A percentile compares a stretch with the other conserved stretches of the same genome.
These are phyloP conservation scores for Eleginops maclovinus DNA, from an alignment of 2,113 vertebrate genomes.

Conservation along the genomic window DNA sequence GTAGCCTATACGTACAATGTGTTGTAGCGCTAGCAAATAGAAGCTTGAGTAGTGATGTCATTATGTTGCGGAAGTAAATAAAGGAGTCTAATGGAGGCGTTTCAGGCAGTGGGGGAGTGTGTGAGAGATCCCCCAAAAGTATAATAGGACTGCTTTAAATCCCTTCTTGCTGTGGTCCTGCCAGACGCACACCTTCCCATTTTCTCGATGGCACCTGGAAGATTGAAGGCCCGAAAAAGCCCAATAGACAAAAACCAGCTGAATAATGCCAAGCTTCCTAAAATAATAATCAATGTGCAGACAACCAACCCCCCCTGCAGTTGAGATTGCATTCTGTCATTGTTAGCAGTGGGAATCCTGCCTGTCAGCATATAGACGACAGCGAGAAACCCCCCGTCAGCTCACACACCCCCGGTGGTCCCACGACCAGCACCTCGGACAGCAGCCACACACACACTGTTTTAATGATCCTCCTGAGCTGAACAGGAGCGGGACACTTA, in stretches of 20 bases:
- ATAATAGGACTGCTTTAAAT: too few species aligned
- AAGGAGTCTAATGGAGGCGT: too few species aligned
- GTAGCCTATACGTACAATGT: too few species aligned
- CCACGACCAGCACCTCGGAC: constrained; percentile 36
- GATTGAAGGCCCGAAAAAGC: constrained; percentile 32
- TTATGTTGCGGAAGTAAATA: too few species aligned
- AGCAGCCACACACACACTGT: background rate
- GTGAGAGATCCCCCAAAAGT: too few species aligned
- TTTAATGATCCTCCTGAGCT: constrained; percentile 30
- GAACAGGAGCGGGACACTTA: background rate
- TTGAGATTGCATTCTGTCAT: constrained; percentile 46
- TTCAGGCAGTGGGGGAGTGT: too few species aligned
- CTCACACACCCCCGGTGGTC: constrained; percentile 38
- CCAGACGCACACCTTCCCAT: too few species aligned
- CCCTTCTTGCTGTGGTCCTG: too few species aligned
- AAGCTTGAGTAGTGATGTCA: too few species aligned
- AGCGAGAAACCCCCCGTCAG: constrained; percentile 1
- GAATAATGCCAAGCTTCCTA: constrained; percentile 10
- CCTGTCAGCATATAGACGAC: constrained; percentile 12
- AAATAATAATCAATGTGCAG: constrained; percentile 40
- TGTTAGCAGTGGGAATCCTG: constrained; percentile 47
- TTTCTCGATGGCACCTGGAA: too few species aligned
- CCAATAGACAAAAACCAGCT: constrained; percentile 20
- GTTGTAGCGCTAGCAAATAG: too few species aligned
- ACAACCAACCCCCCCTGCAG: constrained; percentile 9